Conservation (phyloP, 2,797 vertebrate genomes). For the Channallabes apus region DNA sequence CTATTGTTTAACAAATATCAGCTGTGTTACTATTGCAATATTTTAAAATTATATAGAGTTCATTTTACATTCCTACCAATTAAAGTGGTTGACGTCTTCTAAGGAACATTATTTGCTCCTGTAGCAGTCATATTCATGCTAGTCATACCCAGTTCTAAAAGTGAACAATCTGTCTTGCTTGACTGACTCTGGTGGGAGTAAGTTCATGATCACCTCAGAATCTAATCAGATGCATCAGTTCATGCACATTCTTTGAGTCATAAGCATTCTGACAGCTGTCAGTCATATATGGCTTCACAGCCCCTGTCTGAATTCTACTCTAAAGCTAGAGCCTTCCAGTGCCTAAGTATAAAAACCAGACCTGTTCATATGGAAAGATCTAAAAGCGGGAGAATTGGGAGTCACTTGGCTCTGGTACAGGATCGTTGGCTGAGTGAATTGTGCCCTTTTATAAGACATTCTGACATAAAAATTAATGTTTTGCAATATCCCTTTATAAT, state of each 20-base stretch:
- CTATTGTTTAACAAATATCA: not conserved
- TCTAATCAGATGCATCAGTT: conserved; percentile 46
- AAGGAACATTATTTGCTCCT: not conserved
- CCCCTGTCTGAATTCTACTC: not conserved
- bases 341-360: not conserved
- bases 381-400: not conserved
- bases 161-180: not conserved
- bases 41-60: not conserved
- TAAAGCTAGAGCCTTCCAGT: not conserved
- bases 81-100: not conserved
- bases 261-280: conserved; percentile 38
- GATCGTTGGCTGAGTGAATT: too few species aligned
- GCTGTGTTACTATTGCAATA: not conserved
- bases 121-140: not conserved
- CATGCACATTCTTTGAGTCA: conserved; percentile 26
- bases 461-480: too few species aligned
- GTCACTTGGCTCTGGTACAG: too few species aligned
- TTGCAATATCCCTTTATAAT: too few species aligned
- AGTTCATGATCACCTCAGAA: conserved; percentile 34
- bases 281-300: conserved; percentile 29
- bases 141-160: not conserved
- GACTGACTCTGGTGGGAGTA: conserved; percentile 5
- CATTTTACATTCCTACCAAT: not conserved
- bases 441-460: too few species aligned
- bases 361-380: not conserved